phyloP scores from a whole-genome alignment of 1,140 invertebrate species.

The Aphis gossypii region DNA sequence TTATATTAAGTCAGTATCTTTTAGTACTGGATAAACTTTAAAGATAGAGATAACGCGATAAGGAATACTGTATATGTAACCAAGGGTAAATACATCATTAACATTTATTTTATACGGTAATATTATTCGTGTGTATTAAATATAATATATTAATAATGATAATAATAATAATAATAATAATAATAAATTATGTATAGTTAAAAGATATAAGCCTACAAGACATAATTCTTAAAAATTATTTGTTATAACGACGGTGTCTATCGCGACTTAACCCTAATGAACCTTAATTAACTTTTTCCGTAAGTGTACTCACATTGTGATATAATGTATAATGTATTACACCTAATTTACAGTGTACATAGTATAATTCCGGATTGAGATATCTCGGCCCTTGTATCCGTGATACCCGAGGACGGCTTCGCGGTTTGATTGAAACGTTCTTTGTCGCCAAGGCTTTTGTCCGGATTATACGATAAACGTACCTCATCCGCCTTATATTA shows the following conservation, averaged over 20 bases:
- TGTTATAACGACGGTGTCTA: not conserved
- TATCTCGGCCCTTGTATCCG: not conserved
- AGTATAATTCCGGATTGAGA: not conserved
- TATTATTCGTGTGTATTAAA: not conserved
- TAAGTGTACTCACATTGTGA: not conserved
- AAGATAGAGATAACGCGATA: not conserved
- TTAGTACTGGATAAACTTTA: no score
- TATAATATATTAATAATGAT: no score
- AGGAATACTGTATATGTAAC: not conserved
- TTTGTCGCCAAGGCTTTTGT: not conserved
- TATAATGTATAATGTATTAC: not conserved
- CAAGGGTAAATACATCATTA: not conserved
- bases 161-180: no score
- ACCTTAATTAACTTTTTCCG: not conserved
- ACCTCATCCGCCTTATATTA: not conserved
- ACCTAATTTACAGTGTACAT: not conserved
- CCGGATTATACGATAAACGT: not conserved
- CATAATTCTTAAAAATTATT: no score
- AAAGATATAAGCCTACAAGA: no score
- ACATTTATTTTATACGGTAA: not conserved
- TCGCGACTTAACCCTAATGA: not conserved
- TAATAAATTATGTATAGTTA: no score
- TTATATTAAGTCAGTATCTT: no score
- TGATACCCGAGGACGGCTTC: not conserved
- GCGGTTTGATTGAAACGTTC: not conserved